Base-by-base conservation (phyloP, 2,888 invertebrate species). In the Pterobdella sp. region DNA sequence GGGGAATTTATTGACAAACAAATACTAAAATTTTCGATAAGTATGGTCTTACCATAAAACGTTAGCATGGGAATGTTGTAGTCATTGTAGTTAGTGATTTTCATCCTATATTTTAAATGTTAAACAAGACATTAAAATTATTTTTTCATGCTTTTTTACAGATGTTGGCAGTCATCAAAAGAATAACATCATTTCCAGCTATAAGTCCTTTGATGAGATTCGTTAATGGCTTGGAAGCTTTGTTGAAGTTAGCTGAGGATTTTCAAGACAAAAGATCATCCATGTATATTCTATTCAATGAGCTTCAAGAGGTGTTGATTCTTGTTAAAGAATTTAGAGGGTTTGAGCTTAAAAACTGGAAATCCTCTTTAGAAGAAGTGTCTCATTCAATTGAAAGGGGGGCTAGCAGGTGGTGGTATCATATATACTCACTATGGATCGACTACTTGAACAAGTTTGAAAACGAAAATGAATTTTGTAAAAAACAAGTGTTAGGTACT, bases 221-320 rank as follows among this genome's bases (percentile, higher is more conserved):
- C 80, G 87, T 94, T 0, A 90, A 91, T 0, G 95, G 95, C 0
- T 86, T 97, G 72, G 97, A 98, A 83, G 85, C 94, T 68, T 85
- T 98, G 0, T 86, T 96, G 0, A 89, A 90, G 75, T 91, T 91
- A 74, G 80, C 84, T 35, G 82, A 85, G 77, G 91, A 93, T 79
- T 96, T 95, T 96, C 93, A 96, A 82, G 89, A 90, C 79, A 91
- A 91, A 78, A 94, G 95, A 0, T 92, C 93, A 79, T 88, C 88
- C 77, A 90, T 90, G 4, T 92, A 95, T 74, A 92, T 92, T 76
- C 85, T 99, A 80, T 87, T 88, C 0, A 87, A 88, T 0, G 87
- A 91, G 74, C 88, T 92, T n/a, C 83, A 88, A 36, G 87, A 87
- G 36, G 86, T 97, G 0, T 91, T 91, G 0, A 88, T 89, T 75